Percentiles rank a stretch among this genome's conserved stretches.
Conservation (phyloP, 1,140 invertebrate species). For the Drosophila navojoa region DNA sequence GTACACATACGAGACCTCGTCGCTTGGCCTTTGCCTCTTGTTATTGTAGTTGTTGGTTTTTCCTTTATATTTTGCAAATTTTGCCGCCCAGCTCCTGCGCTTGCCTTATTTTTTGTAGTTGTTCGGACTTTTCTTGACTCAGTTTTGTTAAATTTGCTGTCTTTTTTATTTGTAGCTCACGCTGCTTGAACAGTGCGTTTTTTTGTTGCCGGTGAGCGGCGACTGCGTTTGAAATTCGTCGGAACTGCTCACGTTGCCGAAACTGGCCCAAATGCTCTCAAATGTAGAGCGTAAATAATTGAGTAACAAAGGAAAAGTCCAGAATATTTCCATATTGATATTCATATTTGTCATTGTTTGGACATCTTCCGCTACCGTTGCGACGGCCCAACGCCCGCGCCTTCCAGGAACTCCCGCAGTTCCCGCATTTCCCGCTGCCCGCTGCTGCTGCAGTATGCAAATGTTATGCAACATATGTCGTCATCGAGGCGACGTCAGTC, state of each 20-base stretch:
- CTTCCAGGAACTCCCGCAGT: constrained; percentile 31
- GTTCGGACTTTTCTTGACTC: constrained; percentile 47
- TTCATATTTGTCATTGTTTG: constrained; percentile 75
- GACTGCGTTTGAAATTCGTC: constrained; percentile 58
- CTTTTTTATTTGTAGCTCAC: constrained; percentile 43
- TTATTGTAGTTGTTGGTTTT: constrained; percentile 15
- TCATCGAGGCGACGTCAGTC: constrained; percentile 17
- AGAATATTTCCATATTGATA: constrained; percentile 55
- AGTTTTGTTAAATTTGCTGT: constrained; percentile 25
- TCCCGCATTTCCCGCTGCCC: background rate
- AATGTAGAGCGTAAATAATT: constrained; percentile 67
- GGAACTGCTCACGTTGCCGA: constrained; percentile 29
- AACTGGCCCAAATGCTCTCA: constrained; percentile 21
- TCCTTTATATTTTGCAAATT: constrained; percentile 38
- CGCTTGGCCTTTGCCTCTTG: constrained; percentile 50
- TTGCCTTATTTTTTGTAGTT: constrained; percentile 30
- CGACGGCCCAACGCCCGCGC: constrained; percentile 20
- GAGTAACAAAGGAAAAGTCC: constrained; percentile 35
- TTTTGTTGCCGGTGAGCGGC: constrained; percentile 37
- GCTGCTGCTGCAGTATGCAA: constrained; percentile 61
- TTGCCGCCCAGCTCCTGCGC: constrained; percentile 57
- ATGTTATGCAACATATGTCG: constrained; percentile 72
- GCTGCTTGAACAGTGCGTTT: constrained; percentile 63
- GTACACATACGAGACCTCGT: constrained; percentile 28
- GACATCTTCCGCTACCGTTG: constrained; percentile 55